Evolutionary conservation across 2,113 vertebrate species (phyloP), one percentile per base, ranked within the genome.

Genomic region (Labeo rohita): DNA sequence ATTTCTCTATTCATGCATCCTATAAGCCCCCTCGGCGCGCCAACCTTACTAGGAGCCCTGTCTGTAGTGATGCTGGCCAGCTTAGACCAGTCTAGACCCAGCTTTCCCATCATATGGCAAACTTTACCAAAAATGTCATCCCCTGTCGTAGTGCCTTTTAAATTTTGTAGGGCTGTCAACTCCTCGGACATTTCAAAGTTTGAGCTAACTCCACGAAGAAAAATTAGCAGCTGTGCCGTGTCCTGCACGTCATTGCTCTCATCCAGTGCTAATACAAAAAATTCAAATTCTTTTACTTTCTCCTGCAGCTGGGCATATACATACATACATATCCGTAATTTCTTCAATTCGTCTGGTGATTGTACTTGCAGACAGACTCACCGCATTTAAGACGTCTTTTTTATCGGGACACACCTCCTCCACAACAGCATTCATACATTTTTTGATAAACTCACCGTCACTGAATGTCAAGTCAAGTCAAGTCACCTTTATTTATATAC

Each of bases 261-360:
- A 84, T 90, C 87, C 47, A 90, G 72, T 85, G 86, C 87, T 45
- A 87, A 77, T 82, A 87, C 47, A 89, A 87, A 87, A 85, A 82
- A 23, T 4, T 39, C 28, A 10, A 80, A 72, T 43, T 87, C 3
- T 87, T 87, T 78, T 8, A 45, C 15, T 61, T 86, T 86, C 68
- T 65, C 9, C 28, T 83, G 18, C 28, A 86, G 43, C 43, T 86
- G 54, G 21, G 54, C 54, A 75, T 76, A 39, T 49, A 86, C 59
- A 84, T 84, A 28, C 28, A 28, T 28, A 28, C 28, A 28, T 70
- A 68, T 23, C n/a, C 23, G 34, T 59, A 6, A 87, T 82, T 83
- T 87, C 73, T 87, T 87, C 86, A 43, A 54, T 72, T 50, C 1
- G 8, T 56, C 28, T 28, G 28, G 28, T 28, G 28, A 28, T 28